phyloP scores from a whole-genome alignment of 2,113 vertebrate genomes.

The Ageneiosus marmoratus region DNA sequence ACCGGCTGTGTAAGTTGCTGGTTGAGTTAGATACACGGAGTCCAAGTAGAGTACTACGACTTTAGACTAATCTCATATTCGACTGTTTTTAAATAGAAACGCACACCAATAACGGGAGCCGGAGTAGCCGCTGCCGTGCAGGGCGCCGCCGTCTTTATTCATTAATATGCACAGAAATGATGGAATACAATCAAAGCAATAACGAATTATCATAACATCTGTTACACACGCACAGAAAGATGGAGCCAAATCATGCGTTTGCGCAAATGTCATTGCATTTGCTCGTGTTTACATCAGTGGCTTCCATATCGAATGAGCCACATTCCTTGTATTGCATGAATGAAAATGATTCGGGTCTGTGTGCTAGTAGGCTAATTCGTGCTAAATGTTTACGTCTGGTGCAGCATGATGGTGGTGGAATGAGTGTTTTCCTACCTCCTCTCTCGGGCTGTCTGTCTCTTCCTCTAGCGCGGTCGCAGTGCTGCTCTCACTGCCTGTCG shows the following conservation, averaged over 20 bases:
- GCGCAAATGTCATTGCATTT: neutral
- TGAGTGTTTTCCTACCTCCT: conserved; percentile 65
- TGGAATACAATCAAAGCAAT: neutral
- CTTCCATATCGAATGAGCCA: neutral
- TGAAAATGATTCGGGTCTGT: neutral
- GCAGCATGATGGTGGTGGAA: conserved; percentile 1
- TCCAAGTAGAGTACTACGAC: neutral
- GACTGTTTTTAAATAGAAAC: neutral
- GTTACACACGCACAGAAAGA: neutral
- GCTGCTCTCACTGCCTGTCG: conserved; percentile 70
- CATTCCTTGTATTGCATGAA: neutral
- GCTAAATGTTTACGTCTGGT: neutral
- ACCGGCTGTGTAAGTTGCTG: too few species aligned
- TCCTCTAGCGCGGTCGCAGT: conserved; percentile 70
- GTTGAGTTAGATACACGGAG: neutral
- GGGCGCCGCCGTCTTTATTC: too few species aligned
- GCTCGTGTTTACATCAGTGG: conserved; percentile 1
- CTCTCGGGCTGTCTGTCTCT: conserved; percentile 69
- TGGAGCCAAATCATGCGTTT: neutral
- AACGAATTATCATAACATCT: neutral
- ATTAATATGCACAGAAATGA: conserved; percentile 1
- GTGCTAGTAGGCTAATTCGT: neutral
- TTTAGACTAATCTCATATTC: neutral
- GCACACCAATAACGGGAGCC: too few species aligned
- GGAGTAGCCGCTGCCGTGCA: too few species aligned